phyloP scores from a whole-genome alignment of 2,113 vertebrate species.

The Thermophis baileyi region DNA sequence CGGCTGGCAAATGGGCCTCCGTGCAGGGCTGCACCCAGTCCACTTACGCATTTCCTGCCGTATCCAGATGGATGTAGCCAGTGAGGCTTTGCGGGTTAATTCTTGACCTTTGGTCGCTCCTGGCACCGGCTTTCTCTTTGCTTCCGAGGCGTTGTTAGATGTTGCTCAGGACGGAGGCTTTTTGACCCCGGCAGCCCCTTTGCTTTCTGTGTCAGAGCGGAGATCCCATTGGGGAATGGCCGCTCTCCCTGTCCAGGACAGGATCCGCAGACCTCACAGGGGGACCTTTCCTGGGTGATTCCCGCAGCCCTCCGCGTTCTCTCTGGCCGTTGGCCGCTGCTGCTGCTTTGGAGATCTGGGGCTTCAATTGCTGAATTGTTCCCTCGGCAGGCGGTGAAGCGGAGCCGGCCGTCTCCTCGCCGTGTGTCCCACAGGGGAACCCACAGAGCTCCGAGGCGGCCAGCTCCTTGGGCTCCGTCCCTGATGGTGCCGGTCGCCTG shows the following conservation, averaged over 20 bases:
- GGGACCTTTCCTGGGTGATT: no score
- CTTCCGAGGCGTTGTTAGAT: not conserved
- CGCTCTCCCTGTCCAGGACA: no score
- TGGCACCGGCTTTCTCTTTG: not conserved
- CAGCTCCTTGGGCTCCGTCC: constrained; percentile 77
- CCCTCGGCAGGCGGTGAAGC: constrained; percentile 53
- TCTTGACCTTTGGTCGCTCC: not conserved
- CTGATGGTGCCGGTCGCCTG: constrained; percentile 41
- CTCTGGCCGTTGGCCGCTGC: not conserved
- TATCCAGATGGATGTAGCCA: not conserved
- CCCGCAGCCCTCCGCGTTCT: not conserved
- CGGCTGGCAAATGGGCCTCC: not conserved
- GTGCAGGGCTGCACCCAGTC: not conserved
- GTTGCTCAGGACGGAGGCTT: not conserved
- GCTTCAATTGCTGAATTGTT: not conserved
- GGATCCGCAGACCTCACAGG: no score
- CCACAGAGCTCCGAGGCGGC: constrained; percentile 72
- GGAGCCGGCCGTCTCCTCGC: constrained; percentile 70
- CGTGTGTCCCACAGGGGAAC: constrained; percentile 61
- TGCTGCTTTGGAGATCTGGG: not conserved
- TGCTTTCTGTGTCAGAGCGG: not conserved
- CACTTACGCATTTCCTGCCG: not conserved
- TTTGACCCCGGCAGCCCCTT: not conserved
- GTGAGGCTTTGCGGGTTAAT: not conserved
- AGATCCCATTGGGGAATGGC: no score